Evolutionary conservation across 1,140 invertebrate genomes (phyloP).

Genomic region (Panagrolaimus sp.): DNA sequence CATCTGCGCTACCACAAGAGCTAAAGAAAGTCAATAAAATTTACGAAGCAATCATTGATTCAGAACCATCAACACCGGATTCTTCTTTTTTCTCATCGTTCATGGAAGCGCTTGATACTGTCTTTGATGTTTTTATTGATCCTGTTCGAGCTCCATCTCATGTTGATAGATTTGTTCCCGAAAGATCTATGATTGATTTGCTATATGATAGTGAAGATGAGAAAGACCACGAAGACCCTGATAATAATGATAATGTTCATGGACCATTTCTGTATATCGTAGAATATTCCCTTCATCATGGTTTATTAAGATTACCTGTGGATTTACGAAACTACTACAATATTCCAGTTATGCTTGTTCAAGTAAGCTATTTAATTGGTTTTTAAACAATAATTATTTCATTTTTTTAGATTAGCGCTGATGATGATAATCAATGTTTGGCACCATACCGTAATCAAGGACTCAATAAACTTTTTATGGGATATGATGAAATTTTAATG

Average conservation of each 20-base stretch:
- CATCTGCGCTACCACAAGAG: conserved; percentile 24
- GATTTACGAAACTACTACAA: conserved; percentile 57
- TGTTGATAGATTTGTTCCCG: not conserved
- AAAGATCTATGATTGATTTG: not conserved
- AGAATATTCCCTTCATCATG: conserved; percentile 94
- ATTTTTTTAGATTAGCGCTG: conserved; percentile 22
- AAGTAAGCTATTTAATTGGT: conserved; percentile 40
- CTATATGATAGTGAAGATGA: conserved; percentile 5
- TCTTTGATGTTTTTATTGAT: not conserved
- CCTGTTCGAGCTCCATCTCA: not conserved
- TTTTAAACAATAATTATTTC: conserved; percentile 28
- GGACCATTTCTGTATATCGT: conserved; percentile 81
- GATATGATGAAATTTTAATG: conserved; percentile 94
- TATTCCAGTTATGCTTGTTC: conserved; percentile 37
- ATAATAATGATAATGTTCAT: conserved; percentile 1
- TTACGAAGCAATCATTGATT: not conserved
- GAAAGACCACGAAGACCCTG: not conserved
- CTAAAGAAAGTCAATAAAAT: not conserved
- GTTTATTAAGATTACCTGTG: conserved; percentile 81
- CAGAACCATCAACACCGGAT: not conserved
- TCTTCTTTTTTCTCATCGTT: not conserved
- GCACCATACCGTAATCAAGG: conserved; percentile 62
- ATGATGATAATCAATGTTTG: conserved; percentile 18
- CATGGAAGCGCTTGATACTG: no score
- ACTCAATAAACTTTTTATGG: conserved; percentile 77